Evolutionary conservation across 2,888 invertebrate genomes (phyloP).

Genomic region (Polydrusus tereticollis): DNA sequence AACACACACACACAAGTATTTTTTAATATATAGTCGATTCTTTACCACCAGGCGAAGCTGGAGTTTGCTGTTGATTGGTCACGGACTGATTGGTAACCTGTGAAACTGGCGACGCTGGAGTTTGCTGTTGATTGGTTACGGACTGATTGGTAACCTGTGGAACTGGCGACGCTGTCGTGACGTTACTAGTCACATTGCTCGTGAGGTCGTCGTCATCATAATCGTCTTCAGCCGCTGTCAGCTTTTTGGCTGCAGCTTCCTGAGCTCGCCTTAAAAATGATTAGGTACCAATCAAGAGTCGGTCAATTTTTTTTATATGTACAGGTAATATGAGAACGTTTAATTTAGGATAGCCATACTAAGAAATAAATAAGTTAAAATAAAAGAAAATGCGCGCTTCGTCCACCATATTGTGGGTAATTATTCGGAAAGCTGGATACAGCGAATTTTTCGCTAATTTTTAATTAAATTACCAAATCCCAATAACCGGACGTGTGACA

Average conservation of each 20-base stretch:
- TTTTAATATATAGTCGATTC: constrained; percentile 55
- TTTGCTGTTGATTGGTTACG: neutral
- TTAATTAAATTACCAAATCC: no score
- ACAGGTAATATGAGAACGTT: no score
- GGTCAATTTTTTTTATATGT: no score
- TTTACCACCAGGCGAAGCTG: constrained; percentile 46
- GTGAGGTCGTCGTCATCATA: constrained; percentile 59
- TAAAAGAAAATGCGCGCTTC: no score
- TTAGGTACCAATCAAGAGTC: neutral
- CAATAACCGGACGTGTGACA: no score
- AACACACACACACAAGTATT: no score
- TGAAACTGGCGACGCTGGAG: constrained; percentile 36
- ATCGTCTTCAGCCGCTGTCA: constrained; percentile 59
- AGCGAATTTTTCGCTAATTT: no score
- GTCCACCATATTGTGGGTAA: no score
- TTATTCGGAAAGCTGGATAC: no score
- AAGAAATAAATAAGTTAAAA: no score
- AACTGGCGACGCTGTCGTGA: constrained; percentile 39
- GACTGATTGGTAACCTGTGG: constrained; percentile 18
- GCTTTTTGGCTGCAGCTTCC: constrained; percentile 60
- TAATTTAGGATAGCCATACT: no score
- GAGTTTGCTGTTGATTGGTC: neutral
- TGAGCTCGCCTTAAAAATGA: constrained; percentile 58
- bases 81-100: no score
- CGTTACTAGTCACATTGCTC: constrained; percentile 55